Percentiles rank a stretch among this genome's conserved stretches.
phyloP scores from a whole-genome alignment of 1,140 invertebrate genomes.

The Listronotus oregonensis region DNA sequence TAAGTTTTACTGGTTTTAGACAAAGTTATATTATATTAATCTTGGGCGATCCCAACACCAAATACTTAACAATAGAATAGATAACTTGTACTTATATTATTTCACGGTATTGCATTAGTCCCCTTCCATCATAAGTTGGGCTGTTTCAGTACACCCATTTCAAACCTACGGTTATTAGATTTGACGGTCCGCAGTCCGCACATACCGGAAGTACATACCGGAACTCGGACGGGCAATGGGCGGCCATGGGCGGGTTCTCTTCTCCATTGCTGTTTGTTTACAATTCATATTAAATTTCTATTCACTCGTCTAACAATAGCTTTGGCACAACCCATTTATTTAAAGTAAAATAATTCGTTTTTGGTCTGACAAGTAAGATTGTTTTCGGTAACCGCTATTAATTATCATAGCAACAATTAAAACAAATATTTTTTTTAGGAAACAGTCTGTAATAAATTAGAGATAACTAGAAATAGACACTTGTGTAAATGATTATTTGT shows the following conservation, averaged over 20 bases:
- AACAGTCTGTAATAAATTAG: too few relatives aligned
- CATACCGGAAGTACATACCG: slow-evolving; percentile 6
- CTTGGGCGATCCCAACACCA: too few relatives aligned
- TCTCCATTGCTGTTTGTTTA: slow-evolving; percentile 1
- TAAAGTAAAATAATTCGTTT: slow-evolving; percentile 1
- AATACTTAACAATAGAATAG: too few relatives aligned
- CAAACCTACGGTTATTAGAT: slow-evolving; percentile 3
- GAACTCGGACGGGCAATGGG: slow-evolving; percentile 1
- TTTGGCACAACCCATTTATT: slow-evolving; percentile 2
- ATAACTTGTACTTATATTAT: neutral
- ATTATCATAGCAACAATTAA: neutral
- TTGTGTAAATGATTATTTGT: too few relatives aligned
- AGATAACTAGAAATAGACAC: too few relatives aligned
- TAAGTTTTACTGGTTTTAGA: too few relatives aligned
- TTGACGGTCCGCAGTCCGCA: slow-evolving; percentile 3
- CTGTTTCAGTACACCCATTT: slow-evolving; percentile 1
- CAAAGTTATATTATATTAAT: too few relatives aligned
- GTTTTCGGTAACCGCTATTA: slow-evolving; percentile 13
- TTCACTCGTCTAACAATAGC: slow-evolving; percentile 3
- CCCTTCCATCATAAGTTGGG: neutral
- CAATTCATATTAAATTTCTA: neutral
- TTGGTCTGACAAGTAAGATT: neutral
- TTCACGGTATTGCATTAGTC: neutral
- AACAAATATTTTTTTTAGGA: too few relatives aligned
- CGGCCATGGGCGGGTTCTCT: slow-evolving; percentile 1